Conservation (phyloP, 2,888 invertebrate genomes). For the Unio pictorum region DNA sequence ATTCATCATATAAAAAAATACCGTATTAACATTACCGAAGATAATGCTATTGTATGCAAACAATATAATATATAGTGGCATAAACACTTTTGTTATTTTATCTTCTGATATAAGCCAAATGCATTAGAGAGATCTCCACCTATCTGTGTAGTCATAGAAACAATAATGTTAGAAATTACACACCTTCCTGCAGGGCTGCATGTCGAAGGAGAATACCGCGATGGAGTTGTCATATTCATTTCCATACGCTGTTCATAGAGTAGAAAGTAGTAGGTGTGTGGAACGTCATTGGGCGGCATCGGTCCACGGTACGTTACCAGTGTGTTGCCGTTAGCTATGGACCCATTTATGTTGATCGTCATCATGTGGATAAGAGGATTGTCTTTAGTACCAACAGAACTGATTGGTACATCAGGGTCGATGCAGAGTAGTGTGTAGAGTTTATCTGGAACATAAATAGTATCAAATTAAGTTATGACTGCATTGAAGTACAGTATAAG, state of each 20-base stretch:
- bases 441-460: conserved; percentile 14
- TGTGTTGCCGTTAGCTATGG: conserved; percentile 18
- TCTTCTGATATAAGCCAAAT: no score
- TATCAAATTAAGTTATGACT: no score
- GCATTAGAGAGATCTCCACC: no score
- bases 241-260: conserved; percentile 21
- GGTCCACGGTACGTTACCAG: conserved; percentile 30
- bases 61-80: no score
- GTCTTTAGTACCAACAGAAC: conserved; percentile 18
- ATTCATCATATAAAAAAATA: no score
- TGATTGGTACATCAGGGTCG: conserved; percentile 32
- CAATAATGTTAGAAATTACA: background rate
- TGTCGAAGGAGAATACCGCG: conserved; percentile 1
- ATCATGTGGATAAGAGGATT: conserved; percentile 29
- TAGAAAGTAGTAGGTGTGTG: conserved; percentile 25
- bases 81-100: no score
- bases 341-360: conserved; percentile 26
- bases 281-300: background rate
- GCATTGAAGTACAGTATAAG: no score
- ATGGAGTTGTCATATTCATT: conserved; percentile 1
- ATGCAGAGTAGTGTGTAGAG: conserved; percentile 23
- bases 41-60: no score
- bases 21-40: no score
- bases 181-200: background rate
- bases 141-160: no score